phyloP scores from a whole-genome alignment of 1,140 invertebrate genomes.

The Lycorma delicatula region DNA sequence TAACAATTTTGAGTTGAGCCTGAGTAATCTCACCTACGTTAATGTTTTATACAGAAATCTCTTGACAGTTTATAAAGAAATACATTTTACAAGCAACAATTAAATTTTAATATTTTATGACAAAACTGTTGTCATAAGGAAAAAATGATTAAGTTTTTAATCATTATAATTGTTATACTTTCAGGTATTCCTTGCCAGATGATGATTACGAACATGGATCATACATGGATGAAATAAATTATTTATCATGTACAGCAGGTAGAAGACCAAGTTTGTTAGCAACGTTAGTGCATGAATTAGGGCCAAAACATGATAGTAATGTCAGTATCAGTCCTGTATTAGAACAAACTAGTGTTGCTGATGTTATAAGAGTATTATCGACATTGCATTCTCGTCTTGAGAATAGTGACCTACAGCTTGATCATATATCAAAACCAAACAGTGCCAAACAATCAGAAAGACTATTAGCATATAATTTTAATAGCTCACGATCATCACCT shows the following conservation, averaged over 20 bases:
- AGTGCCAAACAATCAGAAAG: no score
- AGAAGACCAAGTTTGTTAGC: constrained; percentile 18
- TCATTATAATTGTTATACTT: not conserved
- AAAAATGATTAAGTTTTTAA: no score
- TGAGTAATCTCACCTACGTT: no score
- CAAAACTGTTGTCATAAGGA: no score
- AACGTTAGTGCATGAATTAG: constrained; percentile 17
- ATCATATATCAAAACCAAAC: not conserved
- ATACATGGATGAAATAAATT: constrained; percentile 9
- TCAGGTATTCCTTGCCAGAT: constrained; percentile 10
- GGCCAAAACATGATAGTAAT: constrained; percentile 24
- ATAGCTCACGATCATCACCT: no score
- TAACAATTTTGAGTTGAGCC: no score
- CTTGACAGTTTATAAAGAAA: no score
- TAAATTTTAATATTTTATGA: no score
- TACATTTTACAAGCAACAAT: no score
- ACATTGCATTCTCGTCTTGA: constrained; percentile 40
- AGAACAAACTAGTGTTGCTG: constrained; percentile 66
- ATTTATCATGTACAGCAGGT: constrained; percentile 11
- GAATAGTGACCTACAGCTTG: not conserved
- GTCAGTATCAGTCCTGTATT: constrained; percentile 41
- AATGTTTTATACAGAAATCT: no score
- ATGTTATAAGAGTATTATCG: constrained; percentile 59
- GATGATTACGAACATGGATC: constrained; percentile 2
- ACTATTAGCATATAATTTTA: no score